Evolutionary conservation across 2,113 vertebrate species (phyloP).

Genomic region (Elgaria multicarinata): DNA sequence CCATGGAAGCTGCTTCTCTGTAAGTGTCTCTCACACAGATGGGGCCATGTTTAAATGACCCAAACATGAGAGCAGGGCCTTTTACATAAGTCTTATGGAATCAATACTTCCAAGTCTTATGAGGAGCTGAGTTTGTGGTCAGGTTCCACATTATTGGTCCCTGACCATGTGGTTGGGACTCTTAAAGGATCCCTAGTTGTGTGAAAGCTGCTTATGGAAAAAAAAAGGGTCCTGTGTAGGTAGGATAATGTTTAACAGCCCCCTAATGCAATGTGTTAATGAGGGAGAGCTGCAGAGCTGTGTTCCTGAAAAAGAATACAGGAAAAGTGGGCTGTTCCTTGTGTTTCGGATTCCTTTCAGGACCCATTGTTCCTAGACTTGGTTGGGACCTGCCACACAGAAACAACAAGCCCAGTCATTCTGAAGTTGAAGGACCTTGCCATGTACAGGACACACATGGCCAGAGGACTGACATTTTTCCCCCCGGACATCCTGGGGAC

Average conservation of each 20-base stretch:
- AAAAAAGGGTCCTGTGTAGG: background rate
- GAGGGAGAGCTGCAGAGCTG: background rate
- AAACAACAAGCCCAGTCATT: slow-evolving; percentile 77
- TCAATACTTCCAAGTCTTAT: background rate
- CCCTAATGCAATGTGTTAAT: background rate
- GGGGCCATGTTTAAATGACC: background rate
- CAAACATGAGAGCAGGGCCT: background rate
- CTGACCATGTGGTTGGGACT: background rate
- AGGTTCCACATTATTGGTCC: background rate
- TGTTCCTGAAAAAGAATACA: background rate
- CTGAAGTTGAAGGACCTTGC: slow-evolving; percentile 84
- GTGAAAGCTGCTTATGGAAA: background rate
- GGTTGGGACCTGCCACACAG: slow-evolving; percentile 92
- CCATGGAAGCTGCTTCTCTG: background rate
- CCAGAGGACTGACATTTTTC: slow-evolving; percentile 79
- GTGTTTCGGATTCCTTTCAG: slow-evolving; percentile 68
- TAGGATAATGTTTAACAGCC: background rate
- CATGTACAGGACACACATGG: slow-evolving; percentile 76
- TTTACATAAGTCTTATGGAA: background rate
- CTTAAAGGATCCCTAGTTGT: background rate
- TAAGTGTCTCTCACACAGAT: background rate
- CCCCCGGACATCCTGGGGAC: slow-evolving; percentile 77
- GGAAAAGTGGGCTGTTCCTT: background rate
- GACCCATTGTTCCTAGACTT: slow-evolving; percentile 89
- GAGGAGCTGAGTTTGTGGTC: background rate